Evolutionary conservation across 1,140 invertebrate genomes (phyloP).

Genomic region (Daktulosphaira vitifoliae): DNA sequence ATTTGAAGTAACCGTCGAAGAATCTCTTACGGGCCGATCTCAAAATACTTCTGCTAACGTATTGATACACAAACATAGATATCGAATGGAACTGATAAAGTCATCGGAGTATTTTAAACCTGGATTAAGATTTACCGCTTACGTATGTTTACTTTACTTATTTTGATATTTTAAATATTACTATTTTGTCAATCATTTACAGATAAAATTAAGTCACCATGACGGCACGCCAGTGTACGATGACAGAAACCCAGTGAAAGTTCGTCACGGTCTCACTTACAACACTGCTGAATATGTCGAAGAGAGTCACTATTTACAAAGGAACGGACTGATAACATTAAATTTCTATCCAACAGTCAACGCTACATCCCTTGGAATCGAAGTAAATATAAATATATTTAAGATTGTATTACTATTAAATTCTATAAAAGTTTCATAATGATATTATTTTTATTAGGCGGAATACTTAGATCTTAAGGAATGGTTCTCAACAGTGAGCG

Average conservation of each 20-base stretch:
- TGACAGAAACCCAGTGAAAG: conserved; percentile 51
- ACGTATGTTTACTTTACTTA: conserved; percentile 50
- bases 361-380: conserved; percentile 51
- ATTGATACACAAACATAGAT: conserved; percentile 67
- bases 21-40: conserved; percentile 64
- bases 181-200: conserved; percentile 36
- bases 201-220: conserved; percentile 64
- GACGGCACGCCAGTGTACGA: conserved; percentile 63
- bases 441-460: conserved; percentile 46
- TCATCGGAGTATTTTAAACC: conserved; percentile 80
- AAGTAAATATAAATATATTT: conserved; percentile 49
- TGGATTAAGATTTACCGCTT: conserved; percentile 69
- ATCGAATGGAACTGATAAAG: conserved; percentile 72
- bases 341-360: conserved; percentile 58
- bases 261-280: conserved; percentile 59
- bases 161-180: not conserved
- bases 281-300: conserved; percentile 55
- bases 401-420: not conserved
- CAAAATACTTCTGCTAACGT: conserved; percentile 69
- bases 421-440: too few relatives aligned
- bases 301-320: conserved; percentile 51
- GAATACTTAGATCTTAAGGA: conserved; percentile 63
- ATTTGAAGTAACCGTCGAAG: conserved; percentile 70
- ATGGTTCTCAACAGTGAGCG: conserved; percentile 66
- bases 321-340: conserved; percentile 60